phyloP scores from a whole-genome alignment of 2,797 vertebrate genomes.

The Macroramphosus scolopax region DNA sequence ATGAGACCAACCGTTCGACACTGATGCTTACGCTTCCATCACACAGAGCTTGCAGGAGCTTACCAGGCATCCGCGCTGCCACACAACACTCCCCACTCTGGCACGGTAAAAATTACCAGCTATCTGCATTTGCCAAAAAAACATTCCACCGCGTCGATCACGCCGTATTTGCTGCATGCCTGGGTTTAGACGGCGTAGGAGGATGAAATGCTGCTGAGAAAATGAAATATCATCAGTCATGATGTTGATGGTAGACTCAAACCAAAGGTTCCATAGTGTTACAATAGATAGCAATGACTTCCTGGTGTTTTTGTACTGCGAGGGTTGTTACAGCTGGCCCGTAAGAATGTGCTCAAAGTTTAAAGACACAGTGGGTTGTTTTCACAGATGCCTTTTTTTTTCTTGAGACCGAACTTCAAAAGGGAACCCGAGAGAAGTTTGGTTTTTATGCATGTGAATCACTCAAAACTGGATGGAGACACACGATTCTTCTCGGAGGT shows the following conservation, averaged over 20 bases:
- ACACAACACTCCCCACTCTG: conserved; percentile 40
- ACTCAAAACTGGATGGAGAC: conserved; percentile 52
- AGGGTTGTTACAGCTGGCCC: conserved; percentile 90
- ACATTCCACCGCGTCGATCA: conserved; percentile 34
- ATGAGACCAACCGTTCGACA: conserved; percentile 80
- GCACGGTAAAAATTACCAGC: conserved; percentile 46
- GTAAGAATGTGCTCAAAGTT: conserved; percentile 87
- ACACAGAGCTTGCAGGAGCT: conserved; percentile 58
- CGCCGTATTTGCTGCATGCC: conserved; percentile 30
- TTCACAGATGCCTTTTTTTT: conserved; percentile 89
- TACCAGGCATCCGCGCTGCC: conserved; percentile 52
- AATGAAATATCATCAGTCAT: conserved; percentile 55
- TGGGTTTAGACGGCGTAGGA: conserved; percentile 8
- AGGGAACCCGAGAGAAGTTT: conserved; percentile 71
- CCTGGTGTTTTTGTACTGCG: conserved; percentile 73
- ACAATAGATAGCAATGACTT: conserved; percentile 60
- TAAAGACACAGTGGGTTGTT: conserved; percentile 91
- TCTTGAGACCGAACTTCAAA: conserved; percentile 84
- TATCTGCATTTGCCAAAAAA: conserved; percentile 53
- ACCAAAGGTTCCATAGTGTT: conserved; percentile 47
- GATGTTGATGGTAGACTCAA: conserved; percentile 50
- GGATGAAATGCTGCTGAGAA: conserved; percentile 46
- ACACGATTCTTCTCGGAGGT: conserved; percentile 6
- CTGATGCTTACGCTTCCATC: conserved; percentile 73
- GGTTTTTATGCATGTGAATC: conserved; percentile 72